Evolutionary conservation across 2,113 vertebrate species (phyloP), one percentile per base, ranked within the genome.

Genomic region (Lipophrys pholis): DNA sequence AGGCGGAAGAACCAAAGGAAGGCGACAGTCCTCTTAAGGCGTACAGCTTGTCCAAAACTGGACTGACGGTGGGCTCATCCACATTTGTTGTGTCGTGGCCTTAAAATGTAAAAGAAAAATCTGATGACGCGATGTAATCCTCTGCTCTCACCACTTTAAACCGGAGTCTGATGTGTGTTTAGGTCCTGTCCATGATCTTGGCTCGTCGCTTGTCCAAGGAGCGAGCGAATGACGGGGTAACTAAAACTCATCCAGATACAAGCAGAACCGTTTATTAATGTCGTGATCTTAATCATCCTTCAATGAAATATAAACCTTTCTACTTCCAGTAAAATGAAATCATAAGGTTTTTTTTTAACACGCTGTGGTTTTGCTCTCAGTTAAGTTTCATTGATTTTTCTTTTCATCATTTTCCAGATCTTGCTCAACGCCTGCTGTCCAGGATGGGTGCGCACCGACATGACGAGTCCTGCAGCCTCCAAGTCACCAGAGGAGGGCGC

Each of bases 361-460:
- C 6, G 48, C 8, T 56, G 11, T 46, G 8, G 7, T 14, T 7
- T 14, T 17, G 3, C 3, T 54, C 14, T 3, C 2, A 0, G 6
- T 21, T 56, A 6, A 49, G n/a, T 7, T 3, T 3, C 42, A 48
- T 7, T 7, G 16, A 39, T 40, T 3, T 53, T 39, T 11, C 35
- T 11, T 62, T 4, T 50, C 14, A 1, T 9, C 21, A 45, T 7
- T 14, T 15, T 48, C 14, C 14, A 92, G 86, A 95, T 99, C 77
- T 91, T 99, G 4, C 91, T 96, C 69, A 98, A 98, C 0, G 95
- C 96, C 80, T 99, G 97, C 78, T 99, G 97, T 60, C 98, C 97
- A 0, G 97, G 97, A 0, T 99, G 97, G 96, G 96, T 98, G 11
- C 94, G 94, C 87, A 98, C 97, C 0, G 95, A 97, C 78, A 96